A percentile compares a stretch with the other conserved stretches of the same genome.
These are phyloP conservation scores for Conus betulinus DNA, from an alignment of 1,140 invertebrate species.

Conservation along the genomic window DNA sequence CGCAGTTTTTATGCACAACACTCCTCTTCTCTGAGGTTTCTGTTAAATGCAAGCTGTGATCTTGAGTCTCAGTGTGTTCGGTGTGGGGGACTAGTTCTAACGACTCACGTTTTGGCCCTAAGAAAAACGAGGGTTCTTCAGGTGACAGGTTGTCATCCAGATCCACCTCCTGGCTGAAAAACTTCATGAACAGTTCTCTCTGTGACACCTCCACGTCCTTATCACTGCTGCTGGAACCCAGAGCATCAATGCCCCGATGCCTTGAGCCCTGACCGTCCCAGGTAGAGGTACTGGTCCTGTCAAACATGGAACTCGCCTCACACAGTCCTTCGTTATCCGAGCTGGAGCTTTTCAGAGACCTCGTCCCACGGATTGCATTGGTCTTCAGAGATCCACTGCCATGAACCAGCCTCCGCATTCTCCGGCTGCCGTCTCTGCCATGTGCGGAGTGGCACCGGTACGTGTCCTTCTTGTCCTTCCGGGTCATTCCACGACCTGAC, in stretches of 20 bases:
- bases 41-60: neutral
- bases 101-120: neutral
- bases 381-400: neutral
- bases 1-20: neutral
- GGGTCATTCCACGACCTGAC: neutral
- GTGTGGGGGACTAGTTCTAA: neutral
- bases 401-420: neutral
- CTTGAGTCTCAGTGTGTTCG: neutral
- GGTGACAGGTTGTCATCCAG: conserved; percentile 30
- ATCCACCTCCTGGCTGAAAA: conserved; percentile 48
- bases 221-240: conserved; percentile 33
- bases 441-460: neutral
- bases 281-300: neutral
- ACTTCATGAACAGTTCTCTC: conserved; percentile 39
- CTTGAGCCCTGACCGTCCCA: neutral
- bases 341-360: conserved; percentile 25
- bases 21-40: neutral
- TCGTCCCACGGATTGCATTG: neutral
- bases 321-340: conserved; percentile 28
- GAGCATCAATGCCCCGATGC: conserved; percentile 15
- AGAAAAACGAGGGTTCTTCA: conserved; percentile 12
- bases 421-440: neutral
- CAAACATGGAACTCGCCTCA: neutral
- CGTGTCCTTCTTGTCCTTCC: conserved; percentile 13
- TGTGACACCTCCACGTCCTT: conserved; percentile 25